Base-by-base conservation (phyloP, 1,140 invertebrate species). In the Polypedilum vanderplanki region DNA sequence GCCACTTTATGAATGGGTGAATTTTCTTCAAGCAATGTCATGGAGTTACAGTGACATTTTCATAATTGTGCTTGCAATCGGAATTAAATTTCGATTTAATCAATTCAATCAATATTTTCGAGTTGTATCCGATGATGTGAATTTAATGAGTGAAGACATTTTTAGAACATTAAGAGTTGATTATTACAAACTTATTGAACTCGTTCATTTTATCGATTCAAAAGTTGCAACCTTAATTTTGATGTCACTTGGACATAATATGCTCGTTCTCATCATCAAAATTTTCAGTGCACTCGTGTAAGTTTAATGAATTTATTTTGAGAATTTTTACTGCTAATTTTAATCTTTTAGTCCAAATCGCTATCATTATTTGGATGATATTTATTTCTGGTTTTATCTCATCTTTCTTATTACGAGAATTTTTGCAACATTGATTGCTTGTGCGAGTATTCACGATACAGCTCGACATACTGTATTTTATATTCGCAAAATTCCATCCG, bases 311-410 rank as follows among this genome's bases (percentile, higher is more conserved):
- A 18, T 67, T 67, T 15, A 67, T 12, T 9, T n/a, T n/a, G n/a
- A n/a, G n/a, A n/a, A 46, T 2, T 67, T 67, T 67, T 67, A 67
- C 1, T 7, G 17, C n/a, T n/a, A 67, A 3, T 67, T 67, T 18
- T 20, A 1, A 15, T 57, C n/a, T 57, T 67, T 20, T 7, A 70
- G 65, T 20, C 65, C 65, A 1, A 70, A 70, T 20, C 15, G 65
- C 15, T 20, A 20, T 70, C 9, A 20, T 10, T 18, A 10, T 3
- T 18, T 70, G 17, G 65, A 22, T 70, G 65, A 70, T 7, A 9
- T 70, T 7, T 70, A 70, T 20, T 70, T 70, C 17, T 70, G 65
- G 65, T 70, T 22, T 18, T 70, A 70, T 18, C 17, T 70, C 10
- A 18, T 70, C 8, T 70, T 70, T 18, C 18, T 70, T 0, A 18